Evolutionary conservation across 2,888 invertebrate genomes (phyloP).

Genomic region (Mechanitis mazaeus): DNA sequence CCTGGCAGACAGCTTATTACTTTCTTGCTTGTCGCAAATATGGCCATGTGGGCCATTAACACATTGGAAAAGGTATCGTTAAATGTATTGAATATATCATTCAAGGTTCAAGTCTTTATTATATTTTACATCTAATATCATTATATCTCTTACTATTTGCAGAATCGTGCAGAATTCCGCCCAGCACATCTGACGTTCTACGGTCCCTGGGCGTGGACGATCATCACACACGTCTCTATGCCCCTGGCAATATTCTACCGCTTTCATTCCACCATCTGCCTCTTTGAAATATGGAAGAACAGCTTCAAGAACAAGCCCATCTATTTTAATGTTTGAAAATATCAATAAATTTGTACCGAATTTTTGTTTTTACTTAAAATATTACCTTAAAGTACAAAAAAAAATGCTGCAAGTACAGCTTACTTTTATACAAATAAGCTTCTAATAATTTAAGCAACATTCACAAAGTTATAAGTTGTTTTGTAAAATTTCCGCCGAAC

Average conservation of each 20-base stretch:
- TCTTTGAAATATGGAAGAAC: conserved; percentile 95
- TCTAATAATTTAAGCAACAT: conserved; percentile 16
- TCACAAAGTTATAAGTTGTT: conserved; percentile 29
- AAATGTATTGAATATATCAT: neutral
- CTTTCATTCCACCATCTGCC: conserved; percentile 93
- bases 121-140: conserved; percentile 36
- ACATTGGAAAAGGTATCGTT: conserved; percentile 80
- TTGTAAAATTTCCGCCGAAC: conserved; percentile 32
- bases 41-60: conserved; percentile 92
- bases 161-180: conserved; percentile 88
- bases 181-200: conserved; percentile 89
- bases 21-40: conserved; percentile 86
- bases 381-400: conserved; percentile 1
- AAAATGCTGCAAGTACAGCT: conserved; percentile 8
- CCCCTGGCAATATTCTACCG: conserved; percentile 93
- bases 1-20: conserved; percentile 92
- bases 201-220: conserved; percentile 93
- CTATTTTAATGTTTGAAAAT: conserved; percentile 63
- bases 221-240: conserved; percentile 92
- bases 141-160: conserved; percentile 23
- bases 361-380: neutral
- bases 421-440: conserved; percentile 7
- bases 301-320: conserved; percentile 84
- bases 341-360: neutral
- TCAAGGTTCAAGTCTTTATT: neutral